Conservation (phyloP, 2,113 vertebrate species). For the Nerophis ophidion region DNA sequence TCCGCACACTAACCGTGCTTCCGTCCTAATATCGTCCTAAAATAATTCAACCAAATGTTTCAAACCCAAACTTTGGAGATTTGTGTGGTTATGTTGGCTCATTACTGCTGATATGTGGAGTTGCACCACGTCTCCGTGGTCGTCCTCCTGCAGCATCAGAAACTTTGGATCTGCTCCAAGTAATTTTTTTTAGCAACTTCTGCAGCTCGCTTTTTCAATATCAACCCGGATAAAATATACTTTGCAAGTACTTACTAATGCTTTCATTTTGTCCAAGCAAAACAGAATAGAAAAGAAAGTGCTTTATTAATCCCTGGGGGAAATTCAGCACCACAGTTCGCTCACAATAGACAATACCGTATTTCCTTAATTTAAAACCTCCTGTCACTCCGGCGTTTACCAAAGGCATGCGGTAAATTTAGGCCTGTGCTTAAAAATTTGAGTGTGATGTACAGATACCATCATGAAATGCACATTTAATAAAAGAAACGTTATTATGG, state of each 20-base stretch:
- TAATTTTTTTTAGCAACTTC: constrained; percentile 4
- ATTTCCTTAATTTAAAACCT: too few species aligned
- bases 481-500: too few species aligned
- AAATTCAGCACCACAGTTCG: too few species aligned
- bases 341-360: too few species aligned
- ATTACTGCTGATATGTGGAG: neutral
- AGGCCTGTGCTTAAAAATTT: too few species aligned
- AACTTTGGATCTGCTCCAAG: constrained; percentile 2
- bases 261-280: neutral
- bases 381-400: too few species aligned
- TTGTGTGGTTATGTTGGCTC: neutral
- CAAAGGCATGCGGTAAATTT: too few species aligned
- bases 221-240: neutral
- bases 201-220: neutral
- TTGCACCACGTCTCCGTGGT: neutral
- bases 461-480: too few species aligned
- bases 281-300: too few species aligned
- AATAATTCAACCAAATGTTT: too few species aligned
- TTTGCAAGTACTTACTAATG: neutral
- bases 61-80: neutral
- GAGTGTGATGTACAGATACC: too few species aligned
- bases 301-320: too few species aligned
- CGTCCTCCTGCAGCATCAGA: neutral
- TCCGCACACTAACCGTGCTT: neutral
- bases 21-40: neutral